Evolutionary conservation across 2,888 invertebrate genomes (phyloP), one percentile per base, ranked within the genome.

Genomic region (Podabrus alpinus): DNA sequence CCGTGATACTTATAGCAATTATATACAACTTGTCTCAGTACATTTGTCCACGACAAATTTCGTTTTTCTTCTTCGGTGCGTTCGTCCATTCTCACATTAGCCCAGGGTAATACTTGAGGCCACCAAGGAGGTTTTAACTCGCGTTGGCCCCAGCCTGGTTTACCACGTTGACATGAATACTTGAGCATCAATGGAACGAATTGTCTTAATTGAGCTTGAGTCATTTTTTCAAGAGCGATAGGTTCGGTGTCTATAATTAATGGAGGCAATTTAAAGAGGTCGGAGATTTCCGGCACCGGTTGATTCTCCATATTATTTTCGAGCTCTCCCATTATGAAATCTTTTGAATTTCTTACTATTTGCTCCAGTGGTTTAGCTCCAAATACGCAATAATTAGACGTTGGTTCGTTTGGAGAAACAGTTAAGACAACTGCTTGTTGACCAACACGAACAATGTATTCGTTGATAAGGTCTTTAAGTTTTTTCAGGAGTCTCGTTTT

Each of bases 1-100:
- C 97, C 97, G 88, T 98, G 98, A 89, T 95, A 97, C 89, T 97
- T 97, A 90, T 98, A 98, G 89, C 98, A 98, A 89, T 98, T 98
- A 85, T 95, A 94, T 78, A 97, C 97, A 82, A 97, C 97, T 88
- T 96, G 95, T 60, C 97, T 91, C 82, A 97, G 89, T 59, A 97
- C 97, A 88, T 96, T 96, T 59, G 97, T 97, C 97, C 97, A 97
- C 73, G 96, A 95, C 87, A 97, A 97, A 92, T 95, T 95, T 87
- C 96, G 96, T 85, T 97, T 97, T 85, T 96, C 95, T 82, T 96
- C 96, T 85, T 97, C 97, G 3, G 95, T 92, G 80, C 97, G 90
- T 7, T 95, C 97, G 88, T 97, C 97, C 94, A 96, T 96, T 80
- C 97, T 91, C 16, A 97, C 97, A 89, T 97, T 97, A 76, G 97